Conservation (phyloP, 2,797 vertebrate species). For the Sebastes kiyomatsui region DNA sequence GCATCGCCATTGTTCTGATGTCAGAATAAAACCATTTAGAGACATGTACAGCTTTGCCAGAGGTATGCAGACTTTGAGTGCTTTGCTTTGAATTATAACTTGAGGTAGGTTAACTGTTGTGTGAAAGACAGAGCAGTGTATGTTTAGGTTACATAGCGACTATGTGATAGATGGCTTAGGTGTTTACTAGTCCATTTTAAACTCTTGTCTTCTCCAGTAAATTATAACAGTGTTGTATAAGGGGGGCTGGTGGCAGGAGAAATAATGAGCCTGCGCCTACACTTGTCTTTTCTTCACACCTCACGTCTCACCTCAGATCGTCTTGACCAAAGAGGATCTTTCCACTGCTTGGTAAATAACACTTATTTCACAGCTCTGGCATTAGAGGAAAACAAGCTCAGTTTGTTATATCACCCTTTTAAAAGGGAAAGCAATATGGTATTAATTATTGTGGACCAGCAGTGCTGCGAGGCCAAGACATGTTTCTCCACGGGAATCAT, state of each 20-base stretch:
- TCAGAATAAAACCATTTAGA: background rate
- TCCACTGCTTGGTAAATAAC: conserved; percentile 11
- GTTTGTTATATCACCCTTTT: conserved; percentile 26
- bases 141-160: background rate
- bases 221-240: conserved; percentile 4
- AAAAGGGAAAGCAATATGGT: conserved; percentile 41
- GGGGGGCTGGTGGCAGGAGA: conserved; percentile 22
- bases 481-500: background rate
- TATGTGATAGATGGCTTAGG: background rate
- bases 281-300: conserved; percentile 21
- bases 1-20: background rate
- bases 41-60: background rate
- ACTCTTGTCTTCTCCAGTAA: conserved; percentile 1
- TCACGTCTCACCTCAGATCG: conserved; percentile 25
- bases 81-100: background rate
- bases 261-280: conserved; percentile 19
- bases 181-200: conserved; percentile 15
- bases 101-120: background rate
- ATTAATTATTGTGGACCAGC: conserved; percentile 43
- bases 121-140: background rate
- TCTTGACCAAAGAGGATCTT: conserved; percentile 23
- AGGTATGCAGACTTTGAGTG: background rate
- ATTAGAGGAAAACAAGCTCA: conserved; percentile 18
- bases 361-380: conserved; percentile 34
- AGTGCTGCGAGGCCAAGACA: conserved; percentile 9